A percentile compares a stretch with the other conserved stretches of the same genome.
Conservation (phyloP, 1,140 invertebrate genomes). For the Drosophila teissieri region DNA sequence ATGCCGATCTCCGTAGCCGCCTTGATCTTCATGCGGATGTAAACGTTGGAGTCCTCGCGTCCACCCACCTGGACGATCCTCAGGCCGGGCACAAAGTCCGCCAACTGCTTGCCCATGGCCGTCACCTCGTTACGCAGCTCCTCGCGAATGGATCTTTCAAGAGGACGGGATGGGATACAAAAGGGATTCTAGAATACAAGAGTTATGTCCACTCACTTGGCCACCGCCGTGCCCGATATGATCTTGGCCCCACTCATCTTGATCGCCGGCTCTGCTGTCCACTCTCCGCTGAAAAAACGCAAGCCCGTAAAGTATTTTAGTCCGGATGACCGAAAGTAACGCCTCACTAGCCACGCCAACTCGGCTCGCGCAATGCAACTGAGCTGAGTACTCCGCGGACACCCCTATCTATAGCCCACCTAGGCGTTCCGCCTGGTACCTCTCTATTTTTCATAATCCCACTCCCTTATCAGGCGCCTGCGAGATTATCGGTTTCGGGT, state of each 20-base stretch:
- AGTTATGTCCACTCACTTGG: constrained; percentile 83
- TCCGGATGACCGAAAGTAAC: constrained; percentile 11
- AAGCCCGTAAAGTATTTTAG: constrained; percentile 37
- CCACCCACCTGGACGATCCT: constrained; percentile 96
- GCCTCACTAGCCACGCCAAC: constrained; percentile 47
- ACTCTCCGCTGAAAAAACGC: constrained; percentile 39
- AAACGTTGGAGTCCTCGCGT: constrained; percentile 99
- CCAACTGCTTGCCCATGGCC: constrained; percentile 86
- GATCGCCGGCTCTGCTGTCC: constrained; percentile 21
- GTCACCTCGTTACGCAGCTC: constrained; percentile 89
- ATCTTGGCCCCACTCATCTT: constrained; percentile 85
- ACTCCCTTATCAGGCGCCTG: constrained; percentile 57
- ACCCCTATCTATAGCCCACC: constrained; percentile 63
- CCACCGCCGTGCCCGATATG: constrained; percentile 87
- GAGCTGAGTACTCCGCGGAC: constrained; percentile 19
- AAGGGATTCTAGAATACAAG: background rate
- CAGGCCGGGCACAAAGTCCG: constrained; percentile 90
- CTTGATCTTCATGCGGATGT: constrained; percentile 98
- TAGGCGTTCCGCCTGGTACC: constrained; percentile 21
- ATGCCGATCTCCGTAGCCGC: constrained; percentile 97
- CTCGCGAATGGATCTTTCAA: constrained; percentile 89
- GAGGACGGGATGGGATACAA: background rate
- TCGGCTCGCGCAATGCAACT: constrained; percentile 70
- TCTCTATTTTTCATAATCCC: constrained; percentile 33
- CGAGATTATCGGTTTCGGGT: constrained; percentile 64